Conservation (phyloP, 1,140 invertebrate species). For the Mercenaria mercenaria region DNA sequence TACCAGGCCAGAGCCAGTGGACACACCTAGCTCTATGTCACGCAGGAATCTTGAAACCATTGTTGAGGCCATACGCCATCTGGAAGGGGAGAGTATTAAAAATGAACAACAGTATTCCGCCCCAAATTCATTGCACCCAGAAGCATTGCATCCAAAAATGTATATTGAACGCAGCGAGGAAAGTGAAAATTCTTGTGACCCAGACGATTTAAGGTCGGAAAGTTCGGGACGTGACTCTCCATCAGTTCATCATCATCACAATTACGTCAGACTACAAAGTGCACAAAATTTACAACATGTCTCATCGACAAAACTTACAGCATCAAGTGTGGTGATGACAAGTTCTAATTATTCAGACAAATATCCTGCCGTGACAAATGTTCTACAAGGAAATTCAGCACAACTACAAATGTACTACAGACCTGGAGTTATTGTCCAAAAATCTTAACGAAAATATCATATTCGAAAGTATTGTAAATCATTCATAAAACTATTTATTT, state of each 20-base stretch:
- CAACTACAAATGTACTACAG: slow-evolving; percentile 72
- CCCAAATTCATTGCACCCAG: not conserved
- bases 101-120: slow-evolving; percentile 57
- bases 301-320: slow-evolving; percentile 52
- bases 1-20: slow-evolving; percentile 17
- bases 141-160: slow-evolving; percentile 22
- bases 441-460: slow-evolving; percentile 70
- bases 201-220: slow-evolving; percentile 77
- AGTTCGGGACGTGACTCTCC: slow-evolving; percentile 79
- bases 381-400: slow-evolving; percentile 76
- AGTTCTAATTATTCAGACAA: slow-evolving; percentile 74
- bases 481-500: slow-evolving; percentile 33
- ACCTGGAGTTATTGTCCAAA: slow-evolving; percentile 83
- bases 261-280: slow-evolving; percentile 57
- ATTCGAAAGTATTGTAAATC: not conserved
- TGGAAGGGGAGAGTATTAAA: slow-evolving; percentile 95
- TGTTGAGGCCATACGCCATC: slow-evolving; percentile 97
- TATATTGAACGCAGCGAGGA: slow-evolving; percentile 75
- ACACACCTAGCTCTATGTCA: slow-evolving; percentile 88
- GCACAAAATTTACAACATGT: slow-evolving; percentile 60
- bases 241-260: slow-evolving; percentile 54
- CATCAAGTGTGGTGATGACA: slow-evolving; percentile 36
- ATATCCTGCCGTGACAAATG: slow-evolving; percentile 78
- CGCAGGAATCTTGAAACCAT: slow-evolving; percentile 98
- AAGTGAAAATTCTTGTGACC: slow-evolving; percentile 79